Base-by-base conservation (phyloP, 2,113 vertebrate genomes). In the Scomber japonicus region DNA sequence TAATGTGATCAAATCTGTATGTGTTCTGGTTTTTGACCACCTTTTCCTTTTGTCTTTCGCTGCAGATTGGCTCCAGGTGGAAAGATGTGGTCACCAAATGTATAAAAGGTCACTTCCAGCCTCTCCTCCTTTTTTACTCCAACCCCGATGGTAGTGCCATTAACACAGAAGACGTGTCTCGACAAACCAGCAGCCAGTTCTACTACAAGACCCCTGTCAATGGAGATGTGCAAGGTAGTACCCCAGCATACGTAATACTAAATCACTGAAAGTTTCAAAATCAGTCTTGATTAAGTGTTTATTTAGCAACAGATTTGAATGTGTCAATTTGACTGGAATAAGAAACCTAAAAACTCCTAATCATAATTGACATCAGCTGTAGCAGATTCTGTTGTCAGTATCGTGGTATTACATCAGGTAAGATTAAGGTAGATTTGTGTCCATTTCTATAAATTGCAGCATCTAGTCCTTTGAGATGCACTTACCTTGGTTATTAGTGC, bases 51-150 rank as follows among this genome's bases (percentile, higher is more conserved):
- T 67, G 17, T 78, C 17, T 69, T 21, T 19, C 45, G 27, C 35
- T 62, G 44, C 60, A 99, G 98, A 95, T 99, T 3, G 97, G 98
- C 73, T 90, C 96, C 8, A 95, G 95, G 80, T 99, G 98, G 98
- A 99, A 99, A 91, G 98, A 99, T 19, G 98, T 99, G 50, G 96
- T 97, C 75, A 95, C 90, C 86, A 98, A 97, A 87, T 99, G 98
- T 78, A 96, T 97, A 80, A 96, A 96, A 67, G 96, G 97, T 91
- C 98, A 99, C 86, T 98, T 98, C 89, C 98, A 99, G 91, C 98
- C 98, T 3, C 93, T 99, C 85, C 94, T 99, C 65, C 89, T 99
- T 30, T 99, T 99, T 87, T 99, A 99, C 63, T 92, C 98, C 46
- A 97, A 99, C 91, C 97, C 98, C 6, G 96, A 97, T 6, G 98